Base-by-base conservation (phyloP, 1,140 invertebrate genomes). In the Adelges cooleyi region DNA sequence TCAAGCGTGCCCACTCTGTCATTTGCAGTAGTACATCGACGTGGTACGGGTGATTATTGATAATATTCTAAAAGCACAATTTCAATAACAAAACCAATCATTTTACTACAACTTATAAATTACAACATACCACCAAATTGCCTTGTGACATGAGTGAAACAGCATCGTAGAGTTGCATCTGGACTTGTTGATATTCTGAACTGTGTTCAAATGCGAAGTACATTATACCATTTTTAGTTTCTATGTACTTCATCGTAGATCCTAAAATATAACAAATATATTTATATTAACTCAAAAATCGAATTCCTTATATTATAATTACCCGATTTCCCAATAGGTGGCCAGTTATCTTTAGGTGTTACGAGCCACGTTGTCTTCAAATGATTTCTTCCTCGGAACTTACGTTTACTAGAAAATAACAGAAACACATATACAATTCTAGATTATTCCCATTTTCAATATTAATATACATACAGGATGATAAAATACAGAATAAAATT, bases 1-100 rank as follows among this genome's bases (percentile, higher is more conserved):
- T 85, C 70, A 90, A 80, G 66, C 82, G 82, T 72, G 85, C 90
- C 15, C 92, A 78, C 71, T 92, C 89, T 68, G 87, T 86, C 49
- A 94, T 76, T 74, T 94, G 91, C 23, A 93, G 80, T n/a, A 94
- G 76, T 0, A 85, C 78, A 73, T 95, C 90, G 5, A 93, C 82
- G 69, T 93, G 88, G 73, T 88, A 90, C 0, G 86, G 85, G 75
- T 88, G 80, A 20, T 80, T 74, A 70, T 88, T 85, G n/a, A 90
- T 77, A 46, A 93, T 81, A 53, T 74, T 78, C 84, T 86, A 71
- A 44, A 78, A 78, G 25, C 44, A 65, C 67, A 69, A 33, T 49
- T 49, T 49, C 18, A 49, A n/a, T 18, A 49, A 49, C 9, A 10
- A 23, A 67, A 22, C n/a, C n/a, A n/a, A n/a, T n/a, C 33, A 36